These are phyloP conservation scores for Mesitornis unicolor DNA, from an alignment of 2,113 vertebrate species.

Conservation along the genomic window DNA sequence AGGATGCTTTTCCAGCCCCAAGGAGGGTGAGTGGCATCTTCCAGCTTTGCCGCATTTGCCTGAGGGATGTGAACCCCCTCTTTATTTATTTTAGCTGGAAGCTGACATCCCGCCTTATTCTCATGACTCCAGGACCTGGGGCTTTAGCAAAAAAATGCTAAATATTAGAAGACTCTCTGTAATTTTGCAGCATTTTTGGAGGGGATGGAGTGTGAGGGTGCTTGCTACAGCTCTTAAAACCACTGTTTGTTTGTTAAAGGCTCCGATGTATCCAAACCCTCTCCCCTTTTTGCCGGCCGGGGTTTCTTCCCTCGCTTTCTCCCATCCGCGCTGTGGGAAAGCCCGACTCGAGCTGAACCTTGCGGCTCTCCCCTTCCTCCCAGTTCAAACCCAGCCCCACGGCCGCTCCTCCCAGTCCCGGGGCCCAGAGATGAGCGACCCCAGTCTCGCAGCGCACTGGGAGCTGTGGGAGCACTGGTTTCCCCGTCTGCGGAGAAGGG, in stretches of 20 bases:
- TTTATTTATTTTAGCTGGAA: conserved; percentile 58
- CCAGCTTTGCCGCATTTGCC: neutral
- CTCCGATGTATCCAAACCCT: neutral
- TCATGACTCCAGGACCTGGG: conserved; percentile 57
- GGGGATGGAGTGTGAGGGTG: neutral
- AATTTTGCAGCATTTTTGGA: neutral
- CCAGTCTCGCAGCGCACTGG: neutral
- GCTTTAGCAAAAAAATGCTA: conserved; percentile 50
- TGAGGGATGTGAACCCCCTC: neutral
- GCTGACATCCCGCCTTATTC: conserved; percentile 37
- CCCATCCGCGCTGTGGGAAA: neutral
- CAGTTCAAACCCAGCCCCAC: neutral
- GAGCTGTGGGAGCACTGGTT: neutral
- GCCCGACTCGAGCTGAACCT: neutral
- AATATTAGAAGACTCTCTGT: neutral
- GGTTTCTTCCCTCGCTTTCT: neutral
- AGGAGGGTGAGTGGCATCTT: neutral
- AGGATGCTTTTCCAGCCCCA: neutral
- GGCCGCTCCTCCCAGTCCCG: rapidly evolving
- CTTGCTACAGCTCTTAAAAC: neutral
- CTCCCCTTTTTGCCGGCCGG: neutral
- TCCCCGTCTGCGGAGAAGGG: rapidly evolving
- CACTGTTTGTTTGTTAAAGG: conserved; percentile 10
- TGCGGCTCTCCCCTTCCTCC: neutral
- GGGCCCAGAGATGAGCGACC: rapidly evolving